Percentiles rank a stretch among this genome's conserved stretches.
Evolutionary conservation across 2,113 vertebrate species (phyloP).

Genomic region (Brachyhypopomus occidentalis): DNA sequence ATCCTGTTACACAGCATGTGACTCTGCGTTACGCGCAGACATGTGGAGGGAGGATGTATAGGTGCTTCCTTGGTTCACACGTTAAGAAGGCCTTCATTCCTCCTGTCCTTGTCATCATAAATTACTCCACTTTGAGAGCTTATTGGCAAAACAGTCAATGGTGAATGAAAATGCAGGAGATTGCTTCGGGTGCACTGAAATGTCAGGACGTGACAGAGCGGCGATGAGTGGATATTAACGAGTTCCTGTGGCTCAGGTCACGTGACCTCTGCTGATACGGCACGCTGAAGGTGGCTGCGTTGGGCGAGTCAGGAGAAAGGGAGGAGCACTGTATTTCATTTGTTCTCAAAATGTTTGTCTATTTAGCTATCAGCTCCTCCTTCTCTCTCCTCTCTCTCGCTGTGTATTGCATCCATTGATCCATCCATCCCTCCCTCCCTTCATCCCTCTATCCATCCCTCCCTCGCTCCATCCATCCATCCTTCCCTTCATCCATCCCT

Average conservation of each 20-base stretch:
- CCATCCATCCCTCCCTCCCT: too few relatives aligned
- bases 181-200: slow-evolving; percentile 49
- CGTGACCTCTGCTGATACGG: slow-evolving; percentile 1
- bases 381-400: too few relatives aligned
- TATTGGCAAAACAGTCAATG: slow-evolving; percentile 64
- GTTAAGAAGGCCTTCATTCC: slow-evolving; percentile 39
- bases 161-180: slow-evolving; percentile 46
- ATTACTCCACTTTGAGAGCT: slow-evolving; percentile 55
- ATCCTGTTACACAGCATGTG: neutral
- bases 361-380: too few relatives aligned
- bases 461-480: too few relatives aligned
- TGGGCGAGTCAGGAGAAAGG: neutral
- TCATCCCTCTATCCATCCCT: too few relatives aligned
- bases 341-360: neutral
- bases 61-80: neutral
- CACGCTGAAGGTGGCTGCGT: neutral
- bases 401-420: too few relatives aligned
- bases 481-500: too few relatives aligned
- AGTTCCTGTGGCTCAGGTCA: neutral
- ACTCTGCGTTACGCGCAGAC: too few relatives aligned
- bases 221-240: slow-evolving; percentile 56
- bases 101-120: slow-evolving; percentile 57
- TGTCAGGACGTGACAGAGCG: slow-evolving; percentile 46
- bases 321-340: neutral
- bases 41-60: too few relatives aligned